Conservation (phyloP, 2,797 vertebrate genomes). For the Spea hammondii region DNA sequence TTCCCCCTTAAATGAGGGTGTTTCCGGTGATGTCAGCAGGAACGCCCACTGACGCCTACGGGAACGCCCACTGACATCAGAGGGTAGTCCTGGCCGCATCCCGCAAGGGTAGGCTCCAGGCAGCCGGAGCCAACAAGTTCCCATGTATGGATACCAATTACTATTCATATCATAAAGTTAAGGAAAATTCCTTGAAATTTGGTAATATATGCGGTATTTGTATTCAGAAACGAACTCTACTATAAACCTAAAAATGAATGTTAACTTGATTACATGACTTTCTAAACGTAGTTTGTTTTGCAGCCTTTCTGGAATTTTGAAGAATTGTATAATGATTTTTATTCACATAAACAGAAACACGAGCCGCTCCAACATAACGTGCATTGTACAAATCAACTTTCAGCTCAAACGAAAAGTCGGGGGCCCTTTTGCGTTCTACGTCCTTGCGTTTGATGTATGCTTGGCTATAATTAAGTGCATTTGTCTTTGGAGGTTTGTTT, state of each 20-base stretch:
- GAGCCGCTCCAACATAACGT: background rate
- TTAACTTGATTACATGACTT: no score
- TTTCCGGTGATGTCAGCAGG: no score
- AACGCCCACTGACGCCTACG: no score
- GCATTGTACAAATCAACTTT: background rate
- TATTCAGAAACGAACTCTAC: background rate
- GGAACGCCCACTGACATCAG: no score
- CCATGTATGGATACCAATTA: no score
- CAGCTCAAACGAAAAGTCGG: conserved; percentile 15
- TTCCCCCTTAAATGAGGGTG: no score
- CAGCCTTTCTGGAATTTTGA: background rate
- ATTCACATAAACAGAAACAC: conserved; percentile 34
- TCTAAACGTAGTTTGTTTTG: no score
- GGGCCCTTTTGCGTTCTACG: conserved; percentile 14
- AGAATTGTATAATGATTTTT: background rate
- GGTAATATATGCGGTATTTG: background rate
- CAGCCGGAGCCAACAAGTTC: no score
- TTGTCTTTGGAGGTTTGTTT: conserved; percentile 55
- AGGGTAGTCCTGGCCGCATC: no score
- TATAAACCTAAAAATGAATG: background rate
- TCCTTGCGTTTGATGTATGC: conserved; percentile 52
- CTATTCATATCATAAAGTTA: no score
- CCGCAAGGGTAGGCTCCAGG: no score
- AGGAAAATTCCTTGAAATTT: background rate
- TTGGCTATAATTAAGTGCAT: conserved; percentile 61